A percentile compares a stretch with the other conserved stretches of the same genome.
Evolutionary conservation across 2,888 invertebrate genomes (phyloP).

Genomic region (Gymnocheta viridis): DNA sequence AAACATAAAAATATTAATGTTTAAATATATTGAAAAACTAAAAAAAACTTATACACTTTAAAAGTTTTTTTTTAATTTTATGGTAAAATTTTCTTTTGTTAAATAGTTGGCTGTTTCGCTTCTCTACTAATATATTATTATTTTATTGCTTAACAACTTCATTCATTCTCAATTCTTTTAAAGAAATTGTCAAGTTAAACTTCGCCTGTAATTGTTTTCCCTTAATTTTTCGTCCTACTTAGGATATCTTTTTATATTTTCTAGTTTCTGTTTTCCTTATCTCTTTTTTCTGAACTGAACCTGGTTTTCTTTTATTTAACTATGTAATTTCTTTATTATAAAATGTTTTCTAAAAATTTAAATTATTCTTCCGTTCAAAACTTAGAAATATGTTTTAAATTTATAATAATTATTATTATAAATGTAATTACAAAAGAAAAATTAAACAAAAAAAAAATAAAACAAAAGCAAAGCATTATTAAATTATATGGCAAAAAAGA

Average conservation of each 20-base stretch:
- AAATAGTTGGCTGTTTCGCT: slow-evolving; percentile 11
- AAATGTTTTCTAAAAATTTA: slow-evolving; percentile 33
- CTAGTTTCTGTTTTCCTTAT: slow-evolving; percentile 1
- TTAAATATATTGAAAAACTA: slow-evolving; percentile 63
- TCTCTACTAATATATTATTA: neutral
- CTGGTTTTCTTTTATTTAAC: slow-evolving; percentile 10
- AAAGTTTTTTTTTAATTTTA: neutral
- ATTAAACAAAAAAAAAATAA: slow-evolving; percentile 54
- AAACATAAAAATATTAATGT: slow-evolving; percentile 68
- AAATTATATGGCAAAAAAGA: slow-evolving; percentile 63
- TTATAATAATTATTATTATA: slow-evolving; percentile 69
- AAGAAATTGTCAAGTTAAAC: slow-evolving; percentile 5
- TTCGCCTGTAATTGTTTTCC: neutral
- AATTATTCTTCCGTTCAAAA: slow-evolving; percentile 63
- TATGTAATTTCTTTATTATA: slow-evolving; percentile 13
- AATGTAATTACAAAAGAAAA: slow-evolving; percentile 66
- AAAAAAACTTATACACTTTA: slow-evolving; percentile 26
- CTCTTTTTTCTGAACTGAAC: neutral
- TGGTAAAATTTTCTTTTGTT: slow-evolving; percentile 11
- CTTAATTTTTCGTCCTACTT: slow-evolving; percentile 6
- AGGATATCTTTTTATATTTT: slow-evolving; percentile 46
- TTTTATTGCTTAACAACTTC: neutral
- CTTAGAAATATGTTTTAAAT: slow-evolving; percentile 68
- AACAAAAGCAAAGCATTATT: slow-evolving; percentile 67
- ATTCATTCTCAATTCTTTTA: slow-evolving; percentile 20